Base-by-base conservation (phyloP, 1,140 invertebrate genomes). In the Acyrthosiphon pisum region DNA sequence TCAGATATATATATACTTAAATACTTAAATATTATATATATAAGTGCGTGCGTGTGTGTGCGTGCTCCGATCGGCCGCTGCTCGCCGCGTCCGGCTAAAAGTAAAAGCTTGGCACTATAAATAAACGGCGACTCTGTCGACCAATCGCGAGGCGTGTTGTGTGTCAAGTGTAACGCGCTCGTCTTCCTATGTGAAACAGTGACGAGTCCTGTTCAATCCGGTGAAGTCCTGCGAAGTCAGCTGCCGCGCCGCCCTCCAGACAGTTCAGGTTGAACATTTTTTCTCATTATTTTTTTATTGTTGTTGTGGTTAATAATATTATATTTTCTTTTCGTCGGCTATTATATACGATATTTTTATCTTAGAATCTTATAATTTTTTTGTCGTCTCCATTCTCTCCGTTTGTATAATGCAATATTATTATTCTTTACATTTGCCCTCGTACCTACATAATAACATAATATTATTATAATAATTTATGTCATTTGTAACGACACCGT, bases 21-120 rank as follows among this genome's bases (percentile, higher is more conserved):
- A 50, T 46, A 46, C 44, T 46, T 46, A 46, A 46, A 46, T 46
- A 46, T 46, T 41, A 41, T 41, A 37, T 41, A 37, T 76, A 30
- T 44, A 7, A 2, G 26, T 46, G 41, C 6, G 41, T 35, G 46
- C 48, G 35, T 11, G n/a, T 23, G 18, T 35, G 35, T 46, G 26
- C n/a, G 44, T 7, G 9, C 35, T 26, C 37, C 50, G 35, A 26
- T 37, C 20, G 8, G 37, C 2, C 14, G 89, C 53, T 6, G 86
- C 22, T 41, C 88, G 56, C 53, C 35, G 53, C 37, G 56, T 41
- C 89, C 81, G 91, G 81, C 81, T 93, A 93, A 93, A 93, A 93
- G 91, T 93, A 93, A 93, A 93, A 84, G 91, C 91, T 84, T 86
- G 2, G 23, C 30, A n/a, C 91, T 86, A 93, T 22, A 86, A 93